Evolutionary conservation across 2,888 invertebrate species (phyloP).

Genomic region (Thera britannica): DNA sequence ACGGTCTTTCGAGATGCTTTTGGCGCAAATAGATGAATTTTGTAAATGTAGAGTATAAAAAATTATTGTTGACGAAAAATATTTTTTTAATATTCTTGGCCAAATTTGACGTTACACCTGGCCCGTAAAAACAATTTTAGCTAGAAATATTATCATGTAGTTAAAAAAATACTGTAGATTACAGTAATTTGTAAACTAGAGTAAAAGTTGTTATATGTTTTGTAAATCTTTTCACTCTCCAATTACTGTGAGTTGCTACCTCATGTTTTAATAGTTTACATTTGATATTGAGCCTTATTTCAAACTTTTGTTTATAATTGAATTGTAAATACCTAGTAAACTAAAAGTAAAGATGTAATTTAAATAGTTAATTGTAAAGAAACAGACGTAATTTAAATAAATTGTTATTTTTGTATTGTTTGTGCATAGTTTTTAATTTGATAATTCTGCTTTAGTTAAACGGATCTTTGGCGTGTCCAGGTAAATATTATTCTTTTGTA

Average conservation of each 20-base stretch:
- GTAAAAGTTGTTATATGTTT: constrained; percentile 53
- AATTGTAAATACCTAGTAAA: constrained; percentile 28
- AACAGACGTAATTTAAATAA: constrained; percentile 25
- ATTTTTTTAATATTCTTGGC: neutral
- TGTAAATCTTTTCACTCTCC: constrained; percentile 50
- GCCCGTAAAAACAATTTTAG: too few relatives aligned
- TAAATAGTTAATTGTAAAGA: constrained; percentile 3
- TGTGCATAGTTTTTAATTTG: constrained; percentile 1
- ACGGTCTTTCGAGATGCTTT: neutral
- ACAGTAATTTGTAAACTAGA: constrained; percentile 27
- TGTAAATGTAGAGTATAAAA: neutral
- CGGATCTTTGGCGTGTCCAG: neutral
- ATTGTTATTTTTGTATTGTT: constrained; percentile 36
- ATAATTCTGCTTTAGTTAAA: neutral
- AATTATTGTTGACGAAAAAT: neutral
- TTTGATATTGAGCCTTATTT: constrained; percentile 26
- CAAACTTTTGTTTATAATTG: constrained; percentile 24
- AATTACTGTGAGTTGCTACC: constrained; percentile 42
- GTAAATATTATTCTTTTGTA: neutral
- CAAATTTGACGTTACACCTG: too few relatives aligned
- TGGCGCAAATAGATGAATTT: neutral
- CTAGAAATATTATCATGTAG: neutral
- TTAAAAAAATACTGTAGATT: neutral
- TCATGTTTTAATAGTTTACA: constrained; percentile 32
- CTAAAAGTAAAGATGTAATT: constrained; percentile 16